Conservation (phyloP, 2,888 invertebrate species). For the Tipula vernalis region DNA sequence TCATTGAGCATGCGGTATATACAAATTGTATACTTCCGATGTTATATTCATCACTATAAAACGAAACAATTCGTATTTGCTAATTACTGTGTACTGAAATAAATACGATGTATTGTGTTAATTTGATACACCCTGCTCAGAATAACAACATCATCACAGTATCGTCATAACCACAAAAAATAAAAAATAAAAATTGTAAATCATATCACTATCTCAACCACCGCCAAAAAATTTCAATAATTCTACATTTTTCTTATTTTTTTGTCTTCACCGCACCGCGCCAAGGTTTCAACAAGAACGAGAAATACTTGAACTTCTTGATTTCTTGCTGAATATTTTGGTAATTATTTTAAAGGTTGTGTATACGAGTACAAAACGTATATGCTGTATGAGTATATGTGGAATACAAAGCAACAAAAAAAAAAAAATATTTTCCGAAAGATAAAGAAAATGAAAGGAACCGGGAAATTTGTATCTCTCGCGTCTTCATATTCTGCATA, state of each 20-base stretch:
- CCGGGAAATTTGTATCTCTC: neutral
- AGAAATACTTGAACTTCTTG: slow-evolving; percentile 4
- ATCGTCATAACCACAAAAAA: neutral
- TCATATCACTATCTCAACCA: neutral
- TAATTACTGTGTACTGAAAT: neutral
- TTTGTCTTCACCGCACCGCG: neutral
- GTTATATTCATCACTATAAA: neutral
- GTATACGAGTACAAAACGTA: neutral
- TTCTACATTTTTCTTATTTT: neutral
- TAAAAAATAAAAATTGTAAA: neutral
- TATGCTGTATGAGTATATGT: neutral
- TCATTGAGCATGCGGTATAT: neutral
- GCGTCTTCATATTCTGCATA: neutral
- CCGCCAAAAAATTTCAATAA: neutral
- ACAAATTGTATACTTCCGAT: neutral
- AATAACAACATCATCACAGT: neutral
- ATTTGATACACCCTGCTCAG: neutral
- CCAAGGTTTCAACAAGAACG: neutral
- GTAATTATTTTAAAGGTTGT: neutral
- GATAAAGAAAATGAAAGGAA: slow-evolving; percentile 4
- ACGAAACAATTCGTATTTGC: neutral
- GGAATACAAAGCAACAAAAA: neutral
- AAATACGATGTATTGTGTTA: neutral
- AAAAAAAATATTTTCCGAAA: neutral
- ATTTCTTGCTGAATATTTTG: neutral